Conservation (phyloP, 2,797 vertebrate genomes). For the Lutjanus argentimaculatus region DNA sequence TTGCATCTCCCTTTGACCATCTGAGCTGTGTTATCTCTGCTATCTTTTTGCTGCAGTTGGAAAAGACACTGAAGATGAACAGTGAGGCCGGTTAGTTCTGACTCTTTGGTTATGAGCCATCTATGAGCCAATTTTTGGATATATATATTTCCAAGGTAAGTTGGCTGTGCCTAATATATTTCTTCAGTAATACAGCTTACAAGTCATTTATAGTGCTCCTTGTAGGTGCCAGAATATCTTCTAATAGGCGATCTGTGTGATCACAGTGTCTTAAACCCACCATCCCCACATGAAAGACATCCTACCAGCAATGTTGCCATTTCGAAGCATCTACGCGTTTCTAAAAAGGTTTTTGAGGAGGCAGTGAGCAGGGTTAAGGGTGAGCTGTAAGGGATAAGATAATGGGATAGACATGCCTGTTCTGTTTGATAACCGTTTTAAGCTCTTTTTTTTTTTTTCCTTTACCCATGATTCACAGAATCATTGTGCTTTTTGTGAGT, state of each 20-base stretch:
- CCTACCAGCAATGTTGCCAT: slow-evolving; percentile 46
- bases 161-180: slow-evolving; percentile 2
- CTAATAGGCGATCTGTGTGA: slow-evolving; percentile 46
- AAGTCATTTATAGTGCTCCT: slow-evolving; percentile 47
- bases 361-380: slow-evolving; percentile 69
- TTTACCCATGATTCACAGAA: slow-evolving; percentile 50
- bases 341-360: slow-evolving; percentile 74
- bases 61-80: slow-evolving; percentile 1
- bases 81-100: background rate
- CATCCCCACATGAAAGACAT: slow-evolving; percentile 52
- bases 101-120: background rate
- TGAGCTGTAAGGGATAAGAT: slow-evolving; percentile 73
- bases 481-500: slow-evolving; percentile 32
- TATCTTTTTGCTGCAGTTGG: background rate
- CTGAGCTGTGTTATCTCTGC: background rate
- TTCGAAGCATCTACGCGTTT: slow-evolving; percentile 59
- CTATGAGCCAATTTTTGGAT: background rate
- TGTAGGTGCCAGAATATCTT: slow-evolving; percentile 43
- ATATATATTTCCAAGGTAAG: background rate
- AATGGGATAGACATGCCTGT: slow-evolving; percentile 71
- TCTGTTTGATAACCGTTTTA: slow-evolving; percentile 66
- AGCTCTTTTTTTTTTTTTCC: slow-evolving; percentile 37
- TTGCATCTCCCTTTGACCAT: background rate
- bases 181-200: slow-evolving; percentile 28
- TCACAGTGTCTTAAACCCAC: slow-evolving; percentile 61